Conservation (phyloP, 2,797 vertebrate species). For the Silurus aristotelis region DNA sequence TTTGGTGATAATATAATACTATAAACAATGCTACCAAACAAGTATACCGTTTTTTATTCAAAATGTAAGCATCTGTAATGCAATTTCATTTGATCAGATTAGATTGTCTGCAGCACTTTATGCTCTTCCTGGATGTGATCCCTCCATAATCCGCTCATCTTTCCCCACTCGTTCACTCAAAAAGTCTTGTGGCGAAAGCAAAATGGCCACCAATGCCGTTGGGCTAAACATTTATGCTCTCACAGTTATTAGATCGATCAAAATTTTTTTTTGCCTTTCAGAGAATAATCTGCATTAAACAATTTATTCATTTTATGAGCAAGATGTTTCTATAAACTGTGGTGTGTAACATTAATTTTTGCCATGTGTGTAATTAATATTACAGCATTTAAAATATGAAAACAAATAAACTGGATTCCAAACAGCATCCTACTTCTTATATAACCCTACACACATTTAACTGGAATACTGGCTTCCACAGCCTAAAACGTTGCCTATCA, state of each 20-base stretch:
- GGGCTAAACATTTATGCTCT: not conserved
- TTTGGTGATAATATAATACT: not conserved
- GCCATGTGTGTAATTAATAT: not conserved
- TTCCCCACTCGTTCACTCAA: no score
- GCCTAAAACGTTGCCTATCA: not conserved
- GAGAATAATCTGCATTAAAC: not conserved
- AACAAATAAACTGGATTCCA: not conserved
- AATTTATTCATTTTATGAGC: not conserved
- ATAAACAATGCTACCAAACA: not conserved
- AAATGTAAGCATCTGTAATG: not conserved
- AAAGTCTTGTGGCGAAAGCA: not conserved
- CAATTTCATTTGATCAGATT: not conserved
- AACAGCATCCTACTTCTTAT: not conserved
- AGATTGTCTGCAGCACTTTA: not conserved
- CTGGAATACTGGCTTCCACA: not conserved
- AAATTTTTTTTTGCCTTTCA: not conserved
- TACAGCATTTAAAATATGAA: not conserved
- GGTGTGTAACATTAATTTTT: not conserved
- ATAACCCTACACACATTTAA: not conserved
- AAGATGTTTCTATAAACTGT: not conserved
- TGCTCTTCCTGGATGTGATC: not conserved
- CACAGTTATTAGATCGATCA: not conserved
- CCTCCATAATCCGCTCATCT: not conserved
- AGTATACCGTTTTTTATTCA: not conserved
- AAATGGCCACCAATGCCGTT: not conserved